Evolutionary conservation across 1,140 invertebrate species (phyloP), one percentile per base, ranked within the genome.

Genomic region (Cephus cinctus): DNA sequence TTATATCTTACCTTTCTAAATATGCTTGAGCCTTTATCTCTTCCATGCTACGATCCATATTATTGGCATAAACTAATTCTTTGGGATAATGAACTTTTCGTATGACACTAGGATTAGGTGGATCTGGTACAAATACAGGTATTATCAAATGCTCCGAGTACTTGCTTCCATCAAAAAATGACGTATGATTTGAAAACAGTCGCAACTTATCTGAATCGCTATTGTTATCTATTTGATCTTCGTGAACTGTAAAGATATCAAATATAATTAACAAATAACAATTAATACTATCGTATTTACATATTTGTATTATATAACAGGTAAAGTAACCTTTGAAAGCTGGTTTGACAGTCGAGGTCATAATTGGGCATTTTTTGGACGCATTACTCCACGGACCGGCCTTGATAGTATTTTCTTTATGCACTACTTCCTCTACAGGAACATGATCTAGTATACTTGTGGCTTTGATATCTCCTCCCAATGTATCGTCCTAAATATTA

Each of bases 41-140:
- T 70, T 87, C 85, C 72, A 86, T 78, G 68, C 84, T 85, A 61
- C 73, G 80, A 74, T 86, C 85, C 43, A 67, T 74, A 57, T 81
- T 78, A 59, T 81, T 78, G 48, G 75, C 71, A 69, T 86, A 86
- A 48, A 86, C 83, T 63, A 76, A 63, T 36, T 75, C 65, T 67
- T 76, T 70, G 56, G 69, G 70, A 61, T 77, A 76, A 48, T 69
- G 66, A 35, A 63, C 52, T 47, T 61, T 83, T 34, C 80, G 72
- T 45, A 81, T 78, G 69, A 81, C 78, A 39, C 75, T 78, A 52
- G 77, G 63, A 66, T 83, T 80, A 46, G 75, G 71, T 39, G 80
- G 78, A 61, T 86, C 84, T 58, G 81, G 78, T 67, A 85, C 78
- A 69, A 75, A 81, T 21, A 84, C 75, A 53, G 79, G 76, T 56